These are phyloP conservation scores for Aquatica leii DNA, from an alignment of 2,888 invertebrate species.

Conservation along the genomic window DNA sequence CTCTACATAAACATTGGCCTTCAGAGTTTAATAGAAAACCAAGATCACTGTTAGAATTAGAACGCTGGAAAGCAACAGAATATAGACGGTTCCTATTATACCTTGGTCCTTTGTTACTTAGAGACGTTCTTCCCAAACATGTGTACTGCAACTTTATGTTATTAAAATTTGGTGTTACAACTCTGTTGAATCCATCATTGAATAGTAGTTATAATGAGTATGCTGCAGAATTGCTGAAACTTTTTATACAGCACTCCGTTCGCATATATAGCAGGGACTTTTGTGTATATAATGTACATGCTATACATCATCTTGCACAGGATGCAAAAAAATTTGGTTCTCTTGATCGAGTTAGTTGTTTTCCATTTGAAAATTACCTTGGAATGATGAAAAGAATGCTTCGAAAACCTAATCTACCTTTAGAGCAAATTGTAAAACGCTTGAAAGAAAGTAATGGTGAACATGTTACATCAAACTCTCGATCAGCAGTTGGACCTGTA, in stretches of 20 bases:
- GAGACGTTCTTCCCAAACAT: constrained; percentile 23
- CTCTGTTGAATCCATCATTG: constrained; percentile 25
- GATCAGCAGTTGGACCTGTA: background rate
- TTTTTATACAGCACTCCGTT: background rate
- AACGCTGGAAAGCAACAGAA: constrained; percentile 41
- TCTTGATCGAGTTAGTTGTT: constrained; percentile 48
- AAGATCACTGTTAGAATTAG: constrained; percentile 34
- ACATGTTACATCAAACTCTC: background rate
- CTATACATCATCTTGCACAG: constrained; percentile 12
- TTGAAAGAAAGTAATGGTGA: background rate
- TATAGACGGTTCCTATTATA: constrained; percentile 41
- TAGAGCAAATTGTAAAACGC: constrained; percentile 21
- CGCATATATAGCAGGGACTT: too few relatives aligned
- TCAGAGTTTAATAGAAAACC: constrained; percentile 32
- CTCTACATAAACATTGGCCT: constrained; percentile 29
- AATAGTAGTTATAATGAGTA: constrained; percentile 28
- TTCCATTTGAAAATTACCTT: constrained; percentile 51
- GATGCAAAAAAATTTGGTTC: constrained; percentile 47
- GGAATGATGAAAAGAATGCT: constrained; percentile 32
- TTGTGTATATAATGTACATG: too few relatives aligned
- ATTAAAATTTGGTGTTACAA: constrained; percentile 29
- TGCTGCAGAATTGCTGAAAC: background rate
- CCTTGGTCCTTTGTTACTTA: constrained; percentile 34
- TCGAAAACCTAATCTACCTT: constrained; percentile 26
- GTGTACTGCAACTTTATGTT: constrained; percentile 29